Conservation (phyloP, 92 coral and sea anemone species). For the Palythoa caribaeorum region DNA sequence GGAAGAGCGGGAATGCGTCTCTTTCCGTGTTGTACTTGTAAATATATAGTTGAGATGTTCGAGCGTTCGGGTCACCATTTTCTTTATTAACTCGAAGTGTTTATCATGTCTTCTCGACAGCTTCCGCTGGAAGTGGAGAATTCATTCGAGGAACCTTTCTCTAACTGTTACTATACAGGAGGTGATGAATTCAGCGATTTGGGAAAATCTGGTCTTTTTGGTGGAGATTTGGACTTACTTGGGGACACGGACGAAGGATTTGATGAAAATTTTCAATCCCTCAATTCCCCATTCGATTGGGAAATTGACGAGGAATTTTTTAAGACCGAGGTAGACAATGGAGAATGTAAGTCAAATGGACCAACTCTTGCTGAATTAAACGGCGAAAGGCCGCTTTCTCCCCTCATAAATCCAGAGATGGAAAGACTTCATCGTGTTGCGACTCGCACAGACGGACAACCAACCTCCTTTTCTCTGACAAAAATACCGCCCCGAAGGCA, state of each 20-base stretch:
- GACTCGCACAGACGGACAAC: slow-evolving; percentile 81
- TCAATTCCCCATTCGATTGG: slow-evolving; percentile 78
- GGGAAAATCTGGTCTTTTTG: slow-evolving; percentile 61
- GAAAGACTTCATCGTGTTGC: slow-evolving; percentile 98
- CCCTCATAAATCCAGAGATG: slow-evolving; percentile 98
- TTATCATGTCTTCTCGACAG: slow-evolving; percentile 57
- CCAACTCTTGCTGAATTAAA: slow-evolving; percentile 98
- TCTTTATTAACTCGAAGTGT: slow-evolving; percentile 38
- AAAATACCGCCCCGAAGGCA: slow-evolving; percentile 29
- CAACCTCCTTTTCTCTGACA: slow-evolving; percentile 51
- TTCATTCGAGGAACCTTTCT: slow-evolving; percentile 70
- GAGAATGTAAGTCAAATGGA: slow-evolving; percentile 82
- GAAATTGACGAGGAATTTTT: slow-evolving; percentile 95
- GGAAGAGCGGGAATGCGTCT: slow-evolving; percentile 28
- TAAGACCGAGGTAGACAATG: slow-evolving; percentile 67
- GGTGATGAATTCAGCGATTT: slow-evolving; percentile 62
- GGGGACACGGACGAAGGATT: slow-evolving; percentile 56
- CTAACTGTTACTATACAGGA: slow-evolving; percentile 65
- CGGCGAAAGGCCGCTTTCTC: slow-evolving; percentile 92
- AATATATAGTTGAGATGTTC: background rate
- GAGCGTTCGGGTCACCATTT: slow-evolving; percentile 30
- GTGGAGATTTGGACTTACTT: slow-evolving; percentile 55
- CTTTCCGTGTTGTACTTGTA: slow-evolving; percentile 11
- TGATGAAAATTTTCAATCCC: slow-evolving; percentile 70
- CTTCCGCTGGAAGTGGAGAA: slow-evolving; percentile 93